Evolutionary conservation across 2,797 vertebrate genomes (phyloP), one percentile per base, ranked within the genome.

Genomic region (Cottoperca gobio): DNA sequence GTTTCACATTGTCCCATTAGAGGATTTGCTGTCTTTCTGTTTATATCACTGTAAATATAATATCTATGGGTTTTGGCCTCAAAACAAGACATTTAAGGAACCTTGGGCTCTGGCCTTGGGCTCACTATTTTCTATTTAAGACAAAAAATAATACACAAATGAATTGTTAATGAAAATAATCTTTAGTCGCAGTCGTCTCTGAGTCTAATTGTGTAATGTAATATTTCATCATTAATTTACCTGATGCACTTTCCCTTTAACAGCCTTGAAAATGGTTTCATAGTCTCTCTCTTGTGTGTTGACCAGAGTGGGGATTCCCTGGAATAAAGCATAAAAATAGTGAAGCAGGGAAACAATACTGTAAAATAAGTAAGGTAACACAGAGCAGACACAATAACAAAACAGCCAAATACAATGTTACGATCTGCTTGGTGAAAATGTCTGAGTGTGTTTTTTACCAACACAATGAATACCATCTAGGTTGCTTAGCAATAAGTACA

Each of bases 281-380:
- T 96, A 97, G 90, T 97, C 96, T 71, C 95, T 85, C 73, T 97
- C 96, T 0, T 91, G 95, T 46, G 95, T 94, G 89, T 87, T 93
- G 19, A 96, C 90, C 5, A 97, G 90, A 13, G 96, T 97, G 8
- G 97, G 96, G 49, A 97, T 92, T 39, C 96, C 97, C 97, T 97
- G 70, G n/a, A 85, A 76, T 4, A 58, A 75, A 82, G 21, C 35
- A 76, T 6, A 24, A 9, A 1, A 57, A 48, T 11, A 58, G 5
- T 49, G 11, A 62, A 53, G 9, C 28, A 67, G 3, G 5, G 0
- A 43, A 49, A 67, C n/a, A 19, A 35, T 11, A n/a, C 8, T 23
- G 2, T 35, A 39, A 53, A 49, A 61, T 14, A 70, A 26, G 23
- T 9, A 17, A 49, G 17, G 6, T 16, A 46, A 48, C 7, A 26